Conservation (phyloP, 2,113 vertebrate species). For the Pundamilia nyererei region DNA sequence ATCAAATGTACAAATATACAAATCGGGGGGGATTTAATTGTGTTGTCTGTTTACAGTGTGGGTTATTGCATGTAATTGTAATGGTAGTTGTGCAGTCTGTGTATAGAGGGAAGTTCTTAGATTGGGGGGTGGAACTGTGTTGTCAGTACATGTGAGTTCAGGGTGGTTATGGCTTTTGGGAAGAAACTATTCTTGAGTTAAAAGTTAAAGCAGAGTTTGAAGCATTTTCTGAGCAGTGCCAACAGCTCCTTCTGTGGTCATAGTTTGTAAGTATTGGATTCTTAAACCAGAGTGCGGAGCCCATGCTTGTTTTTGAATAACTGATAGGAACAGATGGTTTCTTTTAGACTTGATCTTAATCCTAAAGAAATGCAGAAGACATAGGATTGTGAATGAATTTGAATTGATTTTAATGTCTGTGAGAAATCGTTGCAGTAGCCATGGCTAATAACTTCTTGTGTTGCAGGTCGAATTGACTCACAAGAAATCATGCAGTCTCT, state of each 20-base stretch:
- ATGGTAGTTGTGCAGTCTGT: background rate
- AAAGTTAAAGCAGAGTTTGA: background rate
- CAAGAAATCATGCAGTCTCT: constrained; percentile 96
- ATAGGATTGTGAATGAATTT: background rate
- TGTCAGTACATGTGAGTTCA: background rate
- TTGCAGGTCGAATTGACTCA: constrained; percentile 83
- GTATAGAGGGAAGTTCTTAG: background rate
- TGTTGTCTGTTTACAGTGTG: background rate
- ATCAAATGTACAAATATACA: background rate
- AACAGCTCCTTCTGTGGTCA: background rate
- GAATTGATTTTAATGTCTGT: background rate
- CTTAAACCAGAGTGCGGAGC: background rate
- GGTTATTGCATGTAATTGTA: background rate
- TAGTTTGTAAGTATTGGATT: background rate
- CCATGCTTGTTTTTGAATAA: background rate
- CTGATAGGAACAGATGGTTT: background rate
- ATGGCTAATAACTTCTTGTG: background rate
- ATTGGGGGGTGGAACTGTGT: background rate
- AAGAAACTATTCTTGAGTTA: background rate
- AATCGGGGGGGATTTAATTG: background rate
- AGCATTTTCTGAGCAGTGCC: background rate
- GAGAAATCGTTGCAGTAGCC: background rate
- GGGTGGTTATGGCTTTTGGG: background rate
- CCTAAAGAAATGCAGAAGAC: background rate
- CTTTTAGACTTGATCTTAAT: background rate